Conservation (phyloP, 2,797 vertebrate species). For the Parotocinclus haroldoi region DNA sequence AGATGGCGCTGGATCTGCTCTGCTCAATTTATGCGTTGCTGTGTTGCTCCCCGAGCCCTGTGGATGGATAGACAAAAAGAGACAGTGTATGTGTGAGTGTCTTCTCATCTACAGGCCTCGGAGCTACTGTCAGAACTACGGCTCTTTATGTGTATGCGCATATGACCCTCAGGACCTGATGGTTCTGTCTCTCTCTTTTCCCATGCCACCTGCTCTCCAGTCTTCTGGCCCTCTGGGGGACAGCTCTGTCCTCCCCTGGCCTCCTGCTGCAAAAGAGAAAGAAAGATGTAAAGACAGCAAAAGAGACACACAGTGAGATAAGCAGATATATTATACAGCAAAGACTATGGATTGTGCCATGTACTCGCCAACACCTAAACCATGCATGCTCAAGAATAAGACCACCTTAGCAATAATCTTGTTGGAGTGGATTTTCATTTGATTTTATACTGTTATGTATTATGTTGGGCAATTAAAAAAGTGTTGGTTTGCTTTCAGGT, state of each 20-base stretch:
- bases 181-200: conserved; percentile 22
- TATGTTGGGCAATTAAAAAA: too few species aligned
- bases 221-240: conserved; percentile 52
- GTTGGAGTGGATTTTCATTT: too few species aligned
- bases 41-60: neutral
- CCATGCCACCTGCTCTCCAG: conserved; percentile 59
- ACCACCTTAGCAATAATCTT: too few species aligned
- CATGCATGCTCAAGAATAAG: too few species aligned
- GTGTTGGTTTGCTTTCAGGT: too few species aligned
- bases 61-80: neutral
- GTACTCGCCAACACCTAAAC: too few species aligned
- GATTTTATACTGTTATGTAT: too few species aligned
- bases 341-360: too few species aligned
- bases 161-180: conserved; percentile 23
- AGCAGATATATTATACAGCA: too few species aligned
- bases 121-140: conserved; percentile 32
- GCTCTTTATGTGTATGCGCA: conserved; percentile 14
- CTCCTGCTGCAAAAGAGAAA: conserved; percentile 32
- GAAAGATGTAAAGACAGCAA: conserved; percentile 25
- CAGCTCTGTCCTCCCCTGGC: conserved; percentile 46
- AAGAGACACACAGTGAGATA: too few species aligned
- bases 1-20: conserved; percentile 2
- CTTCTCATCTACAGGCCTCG: conserved; percentile 8
- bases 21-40: conserved; percentile 4
- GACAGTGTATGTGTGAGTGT: conserved; percentile 10